Percentiles rank a stretch among this genome's conserved stretches.
Evolutionary conservation across 1,140 invertebrate genomes (phyloP).

Genomic region (Hyposmocoma kahamanoa): DNA sequence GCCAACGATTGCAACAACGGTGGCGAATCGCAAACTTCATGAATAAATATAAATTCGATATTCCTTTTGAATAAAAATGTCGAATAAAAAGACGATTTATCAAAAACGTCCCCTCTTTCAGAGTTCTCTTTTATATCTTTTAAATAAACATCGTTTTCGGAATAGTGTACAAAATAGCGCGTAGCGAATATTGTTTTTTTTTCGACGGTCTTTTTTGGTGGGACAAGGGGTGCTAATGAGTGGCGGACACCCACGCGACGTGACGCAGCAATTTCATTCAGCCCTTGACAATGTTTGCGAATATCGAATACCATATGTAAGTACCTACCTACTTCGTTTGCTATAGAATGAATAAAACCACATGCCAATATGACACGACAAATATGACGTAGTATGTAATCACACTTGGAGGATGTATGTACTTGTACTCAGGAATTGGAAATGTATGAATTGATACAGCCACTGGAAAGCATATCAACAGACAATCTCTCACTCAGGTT

Average conservation of each 20-base stretch:
- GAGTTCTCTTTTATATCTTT: slow-evolving; percentile 58
- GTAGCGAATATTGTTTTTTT: slow-evolving; percentile 51
- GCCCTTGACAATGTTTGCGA: not conserved
- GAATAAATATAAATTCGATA: slow-evolving; percentile 71
- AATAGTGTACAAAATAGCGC: slow-evolving; percentile 60
- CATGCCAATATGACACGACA: no score
- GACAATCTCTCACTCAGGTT: no score
- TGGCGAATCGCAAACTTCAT: slow-evolving; percentile 67
- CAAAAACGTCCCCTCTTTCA: slow-evolving; percentile 55
- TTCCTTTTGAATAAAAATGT: slow-evolving; percentile 63
- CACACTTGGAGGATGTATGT: no score
- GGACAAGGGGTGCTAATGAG: slow-evolving; percentile 65
- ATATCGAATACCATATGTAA: not conserved
- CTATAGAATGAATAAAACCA: no score
- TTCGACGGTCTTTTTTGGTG: slow-evolving; percentile 30
- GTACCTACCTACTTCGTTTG: not conserved
- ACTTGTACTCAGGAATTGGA: no score
- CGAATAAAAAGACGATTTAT: slow-evolving; percentile 70
- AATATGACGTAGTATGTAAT: no score
- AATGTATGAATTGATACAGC: no score
- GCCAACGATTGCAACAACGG: slow-evolving; percentile 51
- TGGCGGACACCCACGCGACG: slow-evolving; percentile 57
- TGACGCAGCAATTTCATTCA: slow-evolving; percentile 3
- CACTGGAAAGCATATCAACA: no score
- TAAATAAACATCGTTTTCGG: slow-evolving; percentile 70